Evolutionary conservation across 2,888 invertebrate species (phyloP), one percentile per base, ranked within the genome.

Genomic region (Eulithis prunata): DNA sequence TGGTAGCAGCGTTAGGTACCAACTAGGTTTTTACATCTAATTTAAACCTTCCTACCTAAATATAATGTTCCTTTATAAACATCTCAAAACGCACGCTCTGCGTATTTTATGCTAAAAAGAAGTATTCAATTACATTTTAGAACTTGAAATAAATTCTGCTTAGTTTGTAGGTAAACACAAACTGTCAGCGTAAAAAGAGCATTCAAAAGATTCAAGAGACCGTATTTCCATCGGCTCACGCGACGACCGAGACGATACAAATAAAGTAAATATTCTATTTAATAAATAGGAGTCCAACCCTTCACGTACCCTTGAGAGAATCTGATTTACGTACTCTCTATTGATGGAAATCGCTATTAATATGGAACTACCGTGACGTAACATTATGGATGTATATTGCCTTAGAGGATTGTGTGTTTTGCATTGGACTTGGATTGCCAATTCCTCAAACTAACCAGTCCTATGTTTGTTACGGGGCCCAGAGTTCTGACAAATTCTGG

Each of bases 301-400:
- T 56, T 51, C 14, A 63, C 52, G 46, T 63, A 57, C 62, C 62
- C 62, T 62, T 56, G 62, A 57, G 57, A 63, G 62, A 46, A 57
- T 54, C 57, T 63, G 47, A 57, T 63, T 63, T 63, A 57, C 47
- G 11, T 36, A 12, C 11, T 45, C 11, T 38, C 21, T 57, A 63
- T 63, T 53, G 53, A 58, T 57, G 38, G 46, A 46, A 54, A 53
- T 57, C 38, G 47, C 38, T 58, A 57, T 57, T 57, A 62, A 38
- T 62, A 62, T 52, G 52, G 14, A 58, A 47, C 53, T 41, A 28
- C 57, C 53, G 38, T 53, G 52, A 54, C 21, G 13, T 57, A 57
- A 63, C 47, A 46, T 57, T 57, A 52, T 52, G 53, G 52, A 46
- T 57, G 38, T 46, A 57, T 63, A 53, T 63, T 63, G 47, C 38